Base-by-base conservation (phyloP, 2,113 vertebrate species). In the Anser brachyrhynchus region DNA sequence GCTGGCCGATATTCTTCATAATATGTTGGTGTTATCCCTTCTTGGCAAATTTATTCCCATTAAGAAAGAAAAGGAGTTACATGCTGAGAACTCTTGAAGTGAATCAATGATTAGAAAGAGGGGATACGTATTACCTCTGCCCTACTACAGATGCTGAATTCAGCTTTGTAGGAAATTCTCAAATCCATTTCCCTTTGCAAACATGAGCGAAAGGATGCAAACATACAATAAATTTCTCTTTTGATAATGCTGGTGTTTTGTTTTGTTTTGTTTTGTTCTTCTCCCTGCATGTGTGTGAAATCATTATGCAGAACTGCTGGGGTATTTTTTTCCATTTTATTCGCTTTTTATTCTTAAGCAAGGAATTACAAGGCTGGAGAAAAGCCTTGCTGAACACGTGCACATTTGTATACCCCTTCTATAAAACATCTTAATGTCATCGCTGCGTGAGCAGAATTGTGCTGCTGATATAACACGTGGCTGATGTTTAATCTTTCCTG, bases 401-500 rank as follows among this genome's bases (percentile, higher is more conserved):
- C 4, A 11, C 61, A 11, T 90, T 79, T 43, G 10, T 57, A 16
- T 22, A 49, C 69, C 65, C 75, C 69, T 66, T 78, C 91, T 29
- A 23, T 79, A 61, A 84, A 80, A 54, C 75, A 81, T 71, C 73
- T 62, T 90, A 21, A 91, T 59, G 74, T 71, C 86, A 69, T 37
- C 4, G 2, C 70, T 2, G 3, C 51, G 19, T 89, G 76, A 87
- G 84, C 67, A 41, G 93, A 70, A 87, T 90, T 39, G 37, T 62
- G 91, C 54, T 88, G 87, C 86, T 95, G 78, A 67, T 57, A 73
- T 7, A 83, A 93, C 87, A 35, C 83, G 28, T n/a, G 89, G 78
- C 82, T 96, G 93, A 91, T 92, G 94, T 94, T 97, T 96, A 95
- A 97, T 94, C 86, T 92, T 95, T 97, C 93, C 84, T 92, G 88